Evolutionary conservation across 1,140 invertebrate genomes (phyloP).

Genomic region (Drosophila elegans): DNA sequence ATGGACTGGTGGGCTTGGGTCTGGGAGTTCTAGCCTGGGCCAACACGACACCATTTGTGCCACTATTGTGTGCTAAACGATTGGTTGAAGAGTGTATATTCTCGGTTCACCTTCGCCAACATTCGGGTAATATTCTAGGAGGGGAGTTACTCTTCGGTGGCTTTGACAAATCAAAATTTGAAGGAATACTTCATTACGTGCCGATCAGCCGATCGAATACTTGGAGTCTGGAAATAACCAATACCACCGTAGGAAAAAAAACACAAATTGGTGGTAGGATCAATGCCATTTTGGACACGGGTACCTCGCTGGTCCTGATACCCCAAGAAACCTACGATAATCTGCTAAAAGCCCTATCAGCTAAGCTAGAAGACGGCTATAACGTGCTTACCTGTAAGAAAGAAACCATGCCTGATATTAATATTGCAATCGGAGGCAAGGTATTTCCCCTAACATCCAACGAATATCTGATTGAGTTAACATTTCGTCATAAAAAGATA

Average conservation of each 20-base stretch:
- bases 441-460: conserved; percentile 25
- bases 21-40: conserved; percentile 95
- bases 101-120: conserved; percentile 93
- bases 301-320: conserved; percentile 90
- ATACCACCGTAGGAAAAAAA: conserved; percentile 12
- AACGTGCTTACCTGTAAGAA: conserved; percentile 19
- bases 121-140: conserved; percentile 86
- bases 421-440: conserved; percentile 36
- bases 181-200: conserved; percentile 64
- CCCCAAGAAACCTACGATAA: conserved; percentile 86
- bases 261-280: conserved; percentile 77
- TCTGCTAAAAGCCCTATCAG: conserved; percentile 28
- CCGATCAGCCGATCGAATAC: conserved; percentile 54
- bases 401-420: conserved; percentile 19
- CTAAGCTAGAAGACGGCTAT: background rate
- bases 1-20: conserved; percentile 97
- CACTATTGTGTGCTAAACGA: conserved; percentile 95
- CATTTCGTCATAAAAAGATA: background rate
- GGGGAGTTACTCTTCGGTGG: conserved; percentile 72
- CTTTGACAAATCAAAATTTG: conserved; percentile 43
- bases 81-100: conserved; percentile 92
- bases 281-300: conserved; percentile 91
- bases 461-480: conserved; percentile 37
- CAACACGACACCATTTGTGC: conserved; percentile 95
- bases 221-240: conserved; percentile 73